phyloP scores from a whole-genome alignment of 1,140 invertebrate species.

The Drosophila athabasca region DNA sequence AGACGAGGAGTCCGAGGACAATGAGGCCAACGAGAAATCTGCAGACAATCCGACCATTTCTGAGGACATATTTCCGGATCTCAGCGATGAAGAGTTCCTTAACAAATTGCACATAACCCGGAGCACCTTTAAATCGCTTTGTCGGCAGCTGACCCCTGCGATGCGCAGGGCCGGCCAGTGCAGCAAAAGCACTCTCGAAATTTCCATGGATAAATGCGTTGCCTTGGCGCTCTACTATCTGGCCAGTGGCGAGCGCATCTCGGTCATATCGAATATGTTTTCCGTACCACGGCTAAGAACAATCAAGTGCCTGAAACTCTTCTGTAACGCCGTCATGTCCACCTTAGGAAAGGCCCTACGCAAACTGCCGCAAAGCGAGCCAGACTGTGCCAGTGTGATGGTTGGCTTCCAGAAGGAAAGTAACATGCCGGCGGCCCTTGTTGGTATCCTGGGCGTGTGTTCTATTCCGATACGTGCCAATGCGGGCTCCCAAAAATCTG shows the following conservation, averaged over 20 bases:
- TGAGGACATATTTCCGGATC: conserved; percentile 32
- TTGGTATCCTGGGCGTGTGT: conserved; percentile 68
- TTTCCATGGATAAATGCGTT: conserved; percentile 56
- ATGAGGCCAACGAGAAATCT: neutral
- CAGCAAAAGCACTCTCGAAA: neutral
- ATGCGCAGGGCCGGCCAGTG: conserved; percentile 40
- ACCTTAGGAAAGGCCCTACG: conserved; percentile 54
- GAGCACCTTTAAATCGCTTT: conserved; percentile 59
- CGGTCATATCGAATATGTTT: conserved; percentile 55
- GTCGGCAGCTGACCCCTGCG: conserved; percentile 51
- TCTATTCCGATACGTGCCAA: conserved; percentile 57
- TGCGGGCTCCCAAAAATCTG: conserved; percentile 1
- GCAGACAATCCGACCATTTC: conserved; percentile 19
- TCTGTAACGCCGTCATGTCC: conserved; percentile 64
- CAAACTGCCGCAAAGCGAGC: conserved; percentile 45
- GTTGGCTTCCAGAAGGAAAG: conserved; percentile 60
- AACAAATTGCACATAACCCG: conserved; percentile 62
- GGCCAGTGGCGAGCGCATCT: conserved; percentile 64
- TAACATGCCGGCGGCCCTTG: conserved; percentile 65
- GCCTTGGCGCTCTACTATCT: conserved; percentile 66
- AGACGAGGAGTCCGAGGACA: conserved; percentile 3
- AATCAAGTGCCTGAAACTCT: conserved; percentile 58
- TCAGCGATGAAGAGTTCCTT: conserved; percentile 62
- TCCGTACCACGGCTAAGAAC: conserved; percentile 39
- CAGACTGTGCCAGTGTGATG: conserved; percentile 55